Evolutionary conservation across 2,113 vertebrate genomes (phyloP).

Genomic region (Varanus salvator): DNA sequence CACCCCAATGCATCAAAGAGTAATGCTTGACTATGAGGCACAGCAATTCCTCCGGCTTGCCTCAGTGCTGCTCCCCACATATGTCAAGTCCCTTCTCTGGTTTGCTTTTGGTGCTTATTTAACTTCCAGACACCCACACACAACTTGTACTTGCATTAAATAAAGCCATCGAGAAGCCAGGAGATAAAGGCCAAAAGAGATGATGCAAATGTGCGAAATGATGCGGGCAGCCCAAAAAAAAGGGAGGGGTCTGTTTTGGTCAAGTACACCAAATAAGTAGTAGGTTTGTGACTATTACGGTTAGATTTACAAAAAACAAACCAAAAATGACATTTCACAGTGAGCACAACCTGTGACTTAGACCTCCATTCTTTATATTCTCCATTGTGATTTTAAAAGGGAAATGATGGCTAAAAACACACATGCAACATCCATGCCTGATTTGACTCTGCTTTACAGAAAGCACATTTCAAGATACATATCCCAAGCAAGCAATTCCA

Average conservation of each 20-base stretch:
- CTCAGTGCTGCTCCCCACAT: conserved; percentile 60
- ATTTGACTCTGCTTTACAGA: background rate
- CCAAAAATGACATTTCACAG: background rate
- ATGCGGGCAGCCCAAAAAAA: no score
- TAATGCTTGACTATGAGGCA: conserved; percentile 76
- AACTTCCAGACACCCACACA: conserved; percentile 53
- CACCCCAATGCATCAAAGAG: conserved; percentile 79
- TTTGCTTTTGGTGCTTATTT: conserved; percentile 66
- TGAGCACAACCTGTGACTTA: background rate
- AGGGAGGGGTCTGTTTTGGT: background rate
- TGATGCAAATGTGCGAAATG: background rate
- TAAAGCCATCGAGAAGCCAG: conserved; percentile 56
- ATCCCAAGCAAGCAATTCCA: background rate
- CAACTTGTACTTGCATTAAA: conserved; percentile 48
- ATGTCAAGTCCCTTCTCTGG: conserved; percentile 57
- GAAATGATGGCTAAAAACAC: background rate
- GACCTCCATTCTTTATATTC: background rate
- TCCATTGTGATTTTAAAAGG: background rate
- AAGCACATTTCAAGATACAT: no score
- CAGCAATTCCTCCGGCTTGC: conserved; percentile 70
- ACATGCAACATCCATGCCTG: no score
- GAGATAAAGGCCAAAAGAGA: background rate
- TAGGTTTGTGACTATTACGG: background rate
- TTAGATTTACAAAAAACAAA: background rate
- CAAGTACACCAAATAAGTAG: background rate